A percentile compares a stretch with the other conserved stretches of the same genome.
Evolutionary conservation across 2,113 vertebrate genomes (phyloP).

Genomic region (Zapus hudsonius): DNA sequence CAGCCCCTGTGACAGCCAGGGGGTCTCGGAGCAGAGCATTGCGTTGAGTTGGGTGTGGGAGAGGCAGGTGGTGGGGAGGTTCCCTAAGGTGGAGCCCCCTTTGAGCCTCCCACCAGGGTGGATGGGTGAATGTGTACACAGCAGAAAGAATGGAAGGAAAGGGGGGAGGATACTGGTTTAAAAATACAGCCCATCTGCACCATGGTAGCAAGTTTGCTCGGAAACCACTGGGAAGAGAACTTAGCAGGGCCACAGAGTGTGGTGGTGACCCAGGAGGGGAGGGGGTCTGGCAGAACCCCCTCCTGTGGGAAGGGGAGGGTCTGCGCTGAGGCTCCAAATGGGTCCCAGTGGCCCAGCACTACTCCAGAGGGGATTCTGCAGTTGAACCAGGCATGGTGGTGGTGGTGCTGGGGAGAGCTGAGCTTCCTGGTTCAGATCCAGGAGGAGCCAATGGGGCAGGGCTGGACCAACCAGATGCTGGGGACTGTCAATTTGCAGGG

Average conservation of each 20-base stretch:
- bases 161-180: slow-evolving; percentile 63
- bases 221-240: slow-evolving; percentile 64
- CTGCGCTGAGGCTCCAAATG: background rate
- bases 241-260: background rate
- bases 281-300: background rate
- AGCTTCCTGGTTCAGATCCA: background rate
- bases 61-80: background rate
- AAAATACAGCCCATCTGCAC: slow-evolving; percentile 72
- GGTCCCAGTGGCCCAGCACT: background rate
- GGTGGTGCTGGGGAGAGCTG: background rate
- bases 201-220: slow-evolving; percentile 63
- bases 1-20: slow-evolving; percentile 57
- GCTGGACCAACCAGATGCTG: background rate
- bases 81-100: background rate
- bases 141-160: background rate
- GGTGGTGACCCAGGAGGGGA: background rate
- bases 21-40: slow-evolving; percentile 17
- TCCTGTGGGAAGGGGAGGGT: background rate
- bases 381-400: no score
- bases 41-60: background rate
- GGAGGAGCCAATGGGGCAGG: background rate
- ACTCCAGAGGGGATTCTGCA: no score
- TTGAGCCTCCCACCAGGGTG: background rate
- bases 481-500: background rate
- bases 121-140: background rate